Evolutionary conservation across 2,797 vertebrate genomes (phyloP).

Genomic region (Acanthurus leucopareius): DNA sequence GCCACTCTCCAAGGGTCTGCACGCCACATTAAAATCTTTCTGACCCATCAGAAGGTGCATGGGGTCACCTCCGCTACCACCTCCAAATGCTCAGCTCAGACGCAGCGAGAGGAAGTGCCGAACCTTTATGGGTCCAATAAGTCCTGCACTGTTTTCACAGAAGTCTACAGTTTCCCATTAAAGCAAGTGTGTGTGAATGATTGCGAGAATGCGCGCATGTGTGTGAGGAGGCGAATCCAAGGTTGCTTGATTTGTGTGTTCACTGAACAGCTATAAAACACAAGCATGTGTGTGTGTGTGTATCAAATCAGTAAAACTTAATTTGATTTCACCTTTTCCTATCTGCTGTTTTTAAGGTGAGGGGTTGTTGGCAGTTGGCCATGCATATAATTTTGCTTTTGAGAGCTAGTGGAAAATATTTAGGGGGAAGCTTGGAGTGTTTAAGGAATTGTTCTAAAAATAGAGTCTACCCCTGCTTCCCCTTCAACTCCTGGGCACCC

Average conservation of each 20-base stretch:
- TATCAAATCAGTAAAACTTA: constrained; percentile 56
- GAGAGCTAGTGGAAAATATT: constrained; percentile 83
- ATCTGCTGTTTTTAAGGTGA: constrained; percentile 65
- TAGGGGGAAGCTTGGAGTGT: constrained; percentile 82
- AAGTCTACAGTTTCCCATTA: constrained; percentile 54
- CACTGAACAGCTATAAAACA: constrained; percentile 52
- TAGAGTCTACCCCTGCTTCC: constrained; percentile 66
- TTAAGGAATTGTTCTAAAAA: constrained; percentile 87
- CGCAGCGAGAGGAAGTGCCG: constrained; percentile 43
- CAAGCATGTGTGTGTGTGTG: constrained; percentile 42
- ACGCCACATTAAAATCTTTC: constrained; percentile 53
- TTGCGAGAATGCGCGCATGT: not conserved
- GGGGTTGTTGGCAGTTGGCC: constrained; percentile 39
- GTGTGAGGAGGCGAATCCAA: not conserved
- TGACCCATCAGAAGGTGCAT: constrained; percentile 51
- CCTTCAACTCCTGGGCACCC: constrained; percentile 71
- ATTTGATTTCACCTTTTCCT: constrained; percentile 40
- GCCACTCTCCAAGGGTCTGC: constrained; percentile 7
- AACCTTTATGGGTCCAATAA: constrained; percentile 55
- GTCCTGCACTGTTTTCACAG: constrained; percentile 50
- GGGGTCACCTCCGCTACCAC: constrained; percentile 54
- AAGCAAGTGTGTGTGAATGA: constrained; percentile 8
- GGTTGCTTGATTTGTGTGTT: constrained; percentile 41
- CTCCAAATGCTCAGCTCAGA: constrained; percentile 32
- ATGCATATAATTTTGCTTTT: constrained; percentile 75